Conservation (phyloP, 2,797 vertebrate genomes). For the Lateolabrax maculatus region DNA sequence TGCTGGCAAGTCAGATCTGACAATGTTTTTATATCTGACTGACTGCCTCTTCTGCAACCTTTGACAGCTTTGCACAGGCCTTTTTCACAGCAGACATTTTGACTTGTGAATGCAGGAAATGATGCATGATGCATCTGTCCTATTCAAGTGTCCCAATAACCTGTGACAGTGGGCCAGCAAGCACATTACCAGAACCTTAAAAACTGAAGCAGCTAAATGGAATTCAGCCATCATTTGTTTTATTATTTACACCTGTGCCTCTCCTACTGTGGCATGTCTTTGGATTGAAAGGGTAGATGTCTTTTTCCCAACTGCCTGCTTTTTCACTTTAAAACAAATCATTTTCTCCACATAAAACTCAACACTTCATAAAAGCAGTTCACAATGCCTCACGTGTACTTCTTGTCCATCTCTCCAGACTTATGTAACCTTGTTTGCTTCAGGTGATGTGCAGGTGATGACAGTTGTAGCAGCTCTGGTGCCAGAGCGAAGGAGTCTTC, state of each 20-base stretch:
- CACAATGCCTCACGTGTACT: background rate
- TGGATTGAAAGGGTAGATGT: background rate
- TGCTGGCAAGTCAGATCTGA: constrained; percentile 11
- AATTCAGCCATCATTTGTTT: background rate
- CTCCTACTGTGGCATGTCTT: background rate
- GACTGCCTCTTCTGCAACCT: constrained; percentile 28
- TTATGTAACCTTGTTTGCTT: constrained; percentile 56
- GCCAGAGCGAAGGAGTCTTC: constrained; percentile 54
- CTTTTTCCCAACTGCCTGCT: background rate
- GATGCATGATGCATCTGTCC: background rate
- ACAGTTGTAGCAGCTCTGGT: constrained; percentile 42
- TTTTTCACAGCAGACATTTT: constrained; percentile 22
- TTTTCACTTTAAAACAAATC: constrained; percentile 18
- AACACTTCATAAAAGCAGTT: background rate
- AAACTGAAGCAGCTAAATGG: constrained; percentile 1
- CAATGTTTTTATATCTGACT: constrained; percentile 24
- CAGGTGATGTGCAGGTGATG: constrained; percentile 57
- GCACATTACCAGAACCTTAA: background rate
- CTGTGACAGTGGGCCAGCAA: background rate
- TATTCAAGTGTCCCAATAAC: background rate
- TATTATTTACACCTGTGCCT: background rate
- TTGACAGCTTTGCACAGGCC: constrained; percentile 20
- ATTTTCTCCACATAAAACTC: background rate
- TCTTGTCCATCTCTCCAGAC: constrained; percentile 24
- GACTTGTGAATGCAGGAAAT: constrained; percentile 19